phyloP scores from a whole-genome alignment of 1,140 invertebrate species.

The Melitaea cinxia region DNA sequence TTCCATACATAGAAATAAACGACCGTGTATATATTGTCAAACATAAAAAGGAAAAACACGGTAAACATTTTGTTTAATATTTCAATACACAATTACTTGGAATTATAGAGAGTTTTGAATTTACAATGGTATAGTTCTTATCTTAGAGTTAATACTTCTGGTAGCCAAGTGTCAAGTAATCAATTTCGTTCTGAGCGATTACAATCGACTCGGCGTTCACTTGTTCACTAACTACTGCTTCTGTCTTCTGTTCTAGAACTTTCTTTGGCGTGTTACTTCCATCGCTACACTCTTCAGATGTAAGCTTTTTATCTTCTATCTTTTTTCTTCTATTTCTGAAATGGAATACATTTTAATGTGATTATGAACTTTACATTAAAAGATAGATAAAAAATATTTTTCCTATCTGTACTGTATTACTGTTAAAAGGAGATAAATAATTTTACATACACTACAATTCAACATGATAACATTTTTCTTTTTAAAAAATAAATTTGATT shows the following conservation, averaged over 20 bases:
- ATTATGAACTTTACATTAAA: too few relatives aligned
- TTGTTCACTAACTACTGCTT: background rate
- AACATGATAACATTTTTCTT: too few relatives aligned
- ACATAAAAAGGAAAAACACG: too few relatives aligned
- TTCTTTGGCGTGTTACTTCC: conserved; percentile 31
- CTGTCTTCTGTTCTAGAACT: background rate
- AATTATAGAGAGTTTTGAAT: too few relatives aligned
- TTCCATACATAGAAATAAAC: too few relatives aligned
- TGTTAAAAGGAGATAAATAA: too few relatives aligned
- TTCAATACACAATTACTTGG: too few relatives aligned
- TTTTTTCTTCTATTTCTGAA: conserved; percentile 56
- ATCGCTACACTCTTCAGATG: conserved; percentile 36
- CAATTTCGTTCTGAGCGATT: conserved; percentile 7
- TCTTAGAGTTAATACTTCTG: conserved; percentile 10
- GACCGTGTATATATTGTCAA: too few relatives aligned
- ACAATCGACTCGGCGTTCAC: background rate
- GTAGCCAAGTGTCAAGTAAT: conserved; percentile 18
- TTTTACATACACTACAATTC: too few relatives aligned
- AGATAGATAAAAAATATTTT: background rate
- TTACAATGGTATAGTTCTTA: background rate
- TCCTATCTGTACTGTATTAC: too few relatives aligned
- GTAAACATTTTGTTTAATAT: too few relatives aligned
- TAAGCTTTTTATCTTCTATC: conserved; percentile 40
- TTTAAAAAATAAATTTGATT: too few relatives aligned
- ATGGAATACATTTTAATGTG: background rate